Evolutionary conservation across 1,140 invertebrate species (phyloP).

Genomic region (Heliothis subflexa): DNA sequence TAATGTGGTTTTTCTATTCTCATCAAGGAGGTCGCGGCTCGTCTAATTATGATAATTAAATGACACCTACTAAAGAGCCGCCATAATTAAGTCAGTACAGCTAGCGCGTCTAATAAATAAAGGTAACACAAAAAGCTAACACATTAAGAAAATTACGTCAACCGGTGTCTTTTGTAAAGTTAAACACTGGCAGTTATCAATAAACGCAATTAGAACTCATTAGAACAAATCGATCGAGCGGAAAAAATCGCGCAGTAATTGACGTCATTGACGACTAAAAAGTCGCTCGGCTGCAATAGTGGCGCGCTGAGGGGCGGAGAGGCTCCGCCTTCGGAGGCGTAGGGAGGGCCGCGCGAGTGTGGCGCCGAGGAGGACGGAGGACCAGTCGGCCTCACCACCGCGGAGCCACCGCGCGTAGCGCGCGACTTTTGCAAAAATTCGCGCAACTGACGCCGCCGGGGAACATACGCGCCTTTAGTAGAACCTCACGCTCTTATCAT

Average conservation of each 20-base stretch:
- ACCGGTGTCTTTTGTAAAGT: slow-evolving; percentile 31
- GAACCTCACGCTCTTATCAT: slow-evolving; percentile 28
- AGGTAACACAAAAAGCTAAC: slow-evolving; percentile 21
- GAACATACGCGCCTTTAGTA: slow-evolving; percentile 28
- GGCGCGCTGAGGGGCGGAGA: slow-evolving; percentile 60
- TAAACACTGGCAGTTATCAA: slow-evolving; percentile 61
- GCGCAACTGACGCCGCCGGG: slow-evolving; percentile 37
- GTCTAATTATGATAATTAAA: slow-evolving; percentile 37
- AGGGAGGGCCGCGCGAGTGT: slow-evolving; percentile 70
- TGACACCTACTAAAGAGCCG: slow-evolving; percentile 31
- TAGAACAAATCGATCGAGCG: slow-evolving; percentile 72
- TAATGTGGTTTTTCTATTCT: slow-evolving; percentile 7
- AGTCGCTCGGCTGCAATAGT: slow-evolving; percentile 60
- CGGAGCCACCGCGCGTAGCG: slow-evolving; percentile 72
- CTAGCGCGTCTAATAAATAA: slow-evolving; percentile 37
- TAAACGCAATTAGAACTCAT: slow-evolving; percentile 78
- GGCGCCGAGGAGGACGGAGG: slow-evolving; percentile 71
- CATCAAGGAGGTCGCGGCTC: slow-evolving; percentile 19
- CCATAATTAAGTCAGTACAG: slow-evolving; percentile 34
- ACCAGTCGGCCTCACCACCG: slow-evolving; percentile 77
- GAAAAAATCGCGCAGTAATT: slow-evolving; percentile 68
- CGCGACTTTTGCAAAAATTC: slow-evolving; percentile 60
- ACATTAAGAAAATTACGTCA: slow-evolving; percentile 40
- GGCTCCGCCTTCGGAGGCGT: slow-evolving; percentile 75
- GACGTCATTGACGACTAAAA: slow-evolving; percentile 67